A percentile compares a stretch with the other conserved stretches of the same genome.
These are phyloP conservation scores for Hyla sarda DNA, from an alignment of 2,113 vertebrate genomes.

Conservation along the genomic window DNA sequence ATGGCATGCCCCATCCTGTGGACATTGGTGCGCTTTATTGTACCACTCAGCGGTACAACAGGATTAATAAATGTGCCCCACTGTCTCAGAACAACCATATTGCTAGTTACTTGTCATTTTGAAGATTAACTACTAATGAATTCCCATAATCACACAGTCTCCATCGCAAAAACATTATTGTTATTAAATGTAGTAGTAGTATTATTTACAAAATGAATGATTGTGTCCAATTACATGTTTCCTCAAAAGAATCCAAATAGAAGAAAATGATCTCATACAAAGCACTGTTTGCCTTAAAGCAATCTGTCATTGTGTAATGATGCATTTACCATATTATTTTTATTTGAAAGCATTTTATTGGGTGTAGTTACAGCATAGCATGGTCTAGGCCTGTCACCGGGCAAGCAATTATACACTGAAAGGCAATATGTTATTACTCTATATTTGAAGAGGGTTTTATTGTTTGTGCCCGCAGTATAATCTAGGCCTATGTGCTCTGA, in stretches of 20 bases:
- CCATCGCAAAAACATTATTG: background rate
- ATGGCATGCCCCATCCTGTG: background rate
- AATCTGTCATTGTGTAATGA: conserved; percentile 6
- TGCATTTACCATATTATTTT: conserved; percentile 16
- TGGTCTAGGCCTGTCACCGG: background rate
- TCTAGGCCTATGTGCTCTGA: background rate
- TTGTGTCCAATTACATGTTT: conserved; percentile 2
- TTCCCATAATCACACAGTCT: background rate
- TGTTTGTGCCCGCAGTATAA: background rate
- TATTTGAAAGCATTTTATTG: conserved; percentile 19
- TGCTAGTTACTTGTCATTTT: background rate
- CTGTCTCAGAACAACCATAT: background rate
- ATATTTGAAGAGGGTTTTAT: background rate
- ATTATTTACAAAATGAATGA: background rate
- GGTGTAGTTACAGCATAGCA: background rate
- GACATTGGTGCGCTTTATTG: background rate
- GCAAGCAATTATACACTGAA: conserved; percentile 7
- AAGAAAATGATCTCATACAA: background rate
- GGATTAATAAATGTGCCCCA: background rate
- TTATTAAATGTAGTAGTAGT: background rate
- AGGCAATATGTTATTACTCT: background rate
- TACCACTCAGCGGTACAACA: background rate
- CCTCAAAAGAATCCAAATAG: background rate
- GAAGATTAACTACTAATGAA: background rate
- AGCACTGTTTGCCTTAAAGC: background rate